phyloP scores from a whole-genome alignment of 2,888 invertebrate genomes.

The Eilema caniola region DNA sequence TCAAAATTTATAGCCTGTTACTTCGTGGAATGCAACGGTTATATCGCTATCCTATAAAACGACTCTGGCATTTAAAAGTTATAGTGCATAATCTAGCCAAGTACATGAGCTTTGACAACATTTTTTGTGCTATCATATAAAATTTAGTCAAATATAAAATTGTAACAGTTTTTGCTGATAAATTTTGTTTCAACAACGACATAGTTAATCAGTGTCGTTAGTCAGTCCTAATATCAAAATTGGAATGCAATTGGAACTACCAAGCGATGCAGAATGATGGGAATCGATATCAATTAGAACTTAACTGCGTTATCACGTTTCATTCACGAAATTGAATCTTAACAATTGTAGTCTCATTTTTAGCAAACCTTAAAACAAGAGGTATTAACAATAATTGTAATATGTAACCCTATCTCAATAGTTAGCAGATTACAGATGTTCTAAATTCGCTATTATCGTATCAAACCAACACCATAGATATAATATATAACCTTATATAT shows the following conservation, averaged over 20 bases:
- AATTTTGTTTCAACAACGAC: too few relatives aligned
- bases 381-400: slow-evolving; percentile 40
- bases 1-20: neutral
- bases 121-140: too few relatives aligned
- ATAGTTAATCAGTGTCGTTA: too few relatives aligned
- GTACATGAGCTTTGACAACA: too few relatives aligned
- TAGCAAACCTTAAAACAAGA: slow-evolving; percentile 27
- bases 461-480: slow-evolving; percentile 6
- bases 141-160: too few relatives aligned
- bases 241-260: too few relatives aligned
- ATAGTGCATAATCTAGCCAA: neutral
- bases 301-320: neutral
- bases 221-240: too few relatives aligned
- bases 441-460: slow-evolving; percentile 36
- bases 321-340: too few relatives aligned
- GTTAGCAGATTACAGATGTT: slow-evolving; percentile 21
- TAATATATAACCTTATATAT: neutral
- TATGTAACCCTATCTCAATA: slow-evolving; percentile 19
- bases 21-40: neutral
- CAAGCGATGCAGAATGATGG: neutral
- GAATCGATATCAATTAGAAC: neutral
- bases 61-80: neutral
- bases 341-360: slow-evolving; percentile 27
- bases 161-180: too few relatives aligned
- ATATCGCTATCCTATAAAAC: neutral